Evolutionary conservation across 1,140 invertebrate species (phyloP).

Genomic region (Dreissena polymorpha): DNA sequence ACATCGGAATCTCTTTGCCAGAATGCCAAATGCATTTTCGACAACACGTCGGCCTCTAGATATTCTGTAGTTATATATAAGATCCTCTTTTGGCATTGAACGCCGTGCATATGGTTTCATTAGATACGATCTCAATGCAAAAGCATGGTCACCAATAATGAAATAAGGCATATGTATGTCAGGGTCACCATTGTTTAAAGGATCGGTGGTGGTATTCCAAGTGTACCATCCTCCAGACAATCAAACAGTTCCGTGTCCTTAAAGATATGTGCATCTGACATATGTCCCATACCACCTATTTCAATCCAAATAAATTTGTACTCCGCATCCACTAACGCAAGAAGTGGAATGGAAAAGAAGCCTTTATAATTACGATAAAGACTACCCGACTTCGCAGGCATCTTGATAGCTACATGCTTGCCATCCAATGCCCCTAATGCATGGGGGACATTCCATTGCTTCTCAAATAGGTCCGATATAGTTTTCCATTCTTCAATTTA

Average conservation of each 20-base stretch:
- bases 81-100: slow-evolving; percentile 67
- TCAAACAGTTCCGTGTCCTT: slow-evolving; percentile 15
- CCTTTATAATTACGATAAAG: slow-evolving; percentile 5
- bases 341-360: neutral
- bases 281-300: neutral
- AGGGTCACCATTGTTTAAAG: slow-evolving; percentile 24
- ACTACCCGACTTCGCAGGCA: slow-evolving; percentile 6
- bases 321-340: slow-evolving; percentile 4
- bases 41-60: slow-evolving; percentile 68
- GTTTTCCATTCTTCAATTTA: too few species aligned
- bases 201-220: slow-evolving; percentile 48
- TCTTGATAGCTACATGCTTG: too few species aligned
- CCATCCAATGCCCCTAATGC: too few species aligned
- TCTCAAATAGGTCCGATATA: too few species aligned
- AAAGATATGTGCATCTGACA: slow-evolving; percentile 23
- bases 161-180: too few species aligned
- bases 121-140: too few species aligned
- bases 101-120: too few species aligned
- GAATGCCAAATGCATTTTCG: slow-evolving; percentile 74
- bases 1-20: slow-evolving; percentile 26
- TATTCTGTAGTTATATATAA: slow-evolving; percentile 79
- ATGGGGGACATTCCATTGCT: too few species aligned
- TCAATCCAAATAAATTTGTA: slow-evolving; percentile 22
- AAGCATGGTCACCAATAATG: too few species aligned
- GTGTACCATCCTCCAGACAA: slow-evolving; percentile 56